Evolutionary conservation across 92 coral and sea anemone species (phyloP).

Genomic region (Zoanthus gigantus): DNA sequence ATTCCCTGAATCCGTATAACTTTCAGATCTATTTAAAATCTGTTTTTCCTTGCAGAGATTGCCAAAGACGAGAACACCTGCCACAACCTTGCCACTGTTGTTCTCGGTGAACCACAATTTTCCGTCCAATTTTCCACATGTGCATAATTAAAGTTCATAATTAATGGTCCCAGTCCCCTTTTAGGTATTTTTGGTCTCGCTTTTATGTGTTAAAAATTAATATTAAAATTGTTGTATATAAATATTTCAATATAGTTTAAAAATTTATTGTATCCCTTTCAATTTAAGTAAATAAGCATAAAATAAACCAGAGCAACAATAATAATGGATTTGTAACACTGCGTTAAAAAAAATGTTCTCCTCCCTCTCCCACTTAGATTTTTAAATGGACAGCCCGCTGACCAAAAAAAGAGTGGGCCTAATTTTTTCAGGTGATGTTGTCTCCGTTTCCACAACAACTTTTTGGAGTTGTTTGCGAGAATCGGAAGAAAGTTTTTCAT

Average conservation of each 20-base stretch:
- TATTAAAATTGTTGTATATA: too few relatives aligned
- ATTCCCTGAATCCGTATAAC: background rate
- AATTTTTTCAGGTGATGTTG: conserved; percentile 56
- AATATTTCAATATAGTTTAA: too few relatives aligned
- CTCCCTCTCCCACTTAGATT: background rate
- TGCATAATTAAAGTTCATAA: background rate
- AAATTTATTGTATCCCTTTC: too few relatives aligned
- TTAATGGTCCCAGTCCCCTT: too few relatives aligned
- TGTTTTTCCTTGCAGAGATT: too few relatives aligned
- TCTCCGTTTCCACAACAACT: conserved; percentile 91
- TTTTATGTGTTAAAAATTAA: too few relatives aligned
- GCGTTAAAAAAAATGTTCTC: background rate
- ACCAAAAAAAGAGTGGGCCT: conserved; percentile 35
- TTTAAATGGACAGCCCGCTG: conserved; percentile 29
- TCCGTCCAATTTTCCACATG: too few relatives aligned
- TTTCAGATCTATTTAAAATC: background rate
- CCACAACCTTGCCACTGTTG: background rate
- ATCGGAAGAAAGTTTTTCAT: background rate
- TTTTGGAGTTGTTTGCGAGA: background rate
- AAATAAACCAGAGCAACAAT: background rate
- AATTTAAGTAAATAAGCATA: too few relatives aligned
- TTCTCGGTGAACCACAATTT: background rate
- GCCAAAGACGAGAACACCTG: too few relatives aligned
- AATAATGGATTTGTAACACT: background rate
- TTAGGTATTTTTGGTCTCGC: too few relatives aligned